A percentile compares a stretch with the other conserved stretches of the same genome.
phyloP scores from a whole-genome alignment of 1,140 invertebrate species.

The Steinernema khuongi region DNA sequence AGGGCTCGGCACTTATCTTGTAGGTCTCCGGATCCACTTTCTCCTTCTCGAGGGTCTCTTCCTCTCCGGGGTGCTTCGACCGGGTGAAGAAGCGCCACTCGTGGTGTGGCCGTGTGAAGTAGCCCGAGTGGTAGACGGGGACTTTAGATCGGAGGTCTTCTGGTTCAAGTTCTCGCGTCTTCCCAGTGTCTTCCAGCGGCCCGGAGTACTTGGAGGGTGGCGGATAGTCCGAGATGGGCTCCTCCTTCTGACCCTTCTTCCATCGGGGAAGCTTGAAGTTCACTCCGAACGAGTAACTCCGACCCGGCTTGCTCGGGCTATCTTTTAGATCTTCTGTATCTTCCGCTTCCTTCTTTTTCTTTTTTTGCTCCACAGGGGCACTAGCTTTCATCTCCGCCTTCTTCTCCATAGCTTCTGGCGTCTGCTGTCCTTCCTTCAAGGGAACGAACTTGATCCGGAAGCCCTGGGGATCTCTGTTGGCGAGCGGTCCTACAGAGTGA shows the following conservation, averaged over 20 bases:
- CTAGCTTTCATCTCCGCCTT: background rate
- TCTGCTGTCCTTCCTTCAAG: background rate
- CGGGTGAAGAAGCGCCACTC: background rate
- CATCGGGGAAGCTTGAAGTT: background rate
- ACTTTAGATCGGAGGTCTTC: background rate
- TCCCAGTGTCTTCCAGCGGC: background rate
- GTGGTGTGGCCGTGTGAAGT: background rate
- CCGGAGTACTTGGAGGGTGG: background rate
- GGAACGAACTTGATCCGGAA: background rate
- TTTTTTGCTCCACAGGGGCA: background rate
- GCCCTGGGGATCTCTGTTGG: background rate
- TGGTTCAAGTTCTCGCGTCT: background rate
- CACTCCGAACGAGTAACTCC: background rate
- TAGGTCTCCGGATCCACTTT: background rate
- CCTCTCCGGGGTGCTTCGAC: background rate
- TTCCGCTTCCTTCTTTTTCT: background rate
- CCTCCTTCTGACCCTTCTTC: background rate
- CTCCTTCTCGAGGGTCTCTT: background rate
- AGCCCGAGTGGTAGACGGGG: background rate
- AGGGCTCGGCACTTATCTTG: background rate
- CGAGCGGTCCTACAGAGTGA: background rate
- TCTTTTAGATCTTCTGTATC: background rate
- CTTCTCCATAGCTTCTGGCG: background rate
- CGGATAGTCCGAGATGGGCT: background rate
- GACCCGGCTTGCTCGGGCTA: background rate